Conservation (phyloP, 2,797 vertebrate genomes). For the Kryptopterus vitreolus region DNA sequence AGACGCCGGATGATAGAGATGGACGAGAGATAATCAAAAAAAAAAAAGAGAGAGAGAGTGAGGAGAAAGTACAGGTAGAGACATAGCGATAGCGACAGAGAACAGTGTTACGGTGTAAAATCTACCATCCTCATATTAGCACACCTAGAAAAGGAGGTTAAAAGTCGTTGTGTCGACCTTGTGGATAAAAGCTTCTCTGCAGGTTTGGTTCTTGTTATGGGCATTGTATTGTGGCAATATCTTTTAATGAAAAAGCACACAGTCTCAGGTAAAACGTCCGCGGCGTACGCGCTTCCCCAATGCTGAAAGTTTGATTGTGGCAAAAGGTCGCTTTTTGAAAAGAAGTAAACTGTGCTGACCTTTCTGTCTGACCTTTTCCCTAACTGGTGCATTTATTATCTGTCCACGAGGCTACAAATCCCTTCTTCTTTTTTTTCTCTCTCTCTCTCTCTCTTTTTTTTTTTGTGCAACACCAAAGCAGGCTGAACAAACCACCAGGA, state of each 20-base stretch:
- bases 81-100: constrained; percentile 12
- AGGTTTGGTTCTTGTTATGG: constrained; percentile 32
- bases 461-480: constrained; percentile 22
- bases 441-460: no score
- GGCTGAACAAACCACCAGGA: constrained; percentile 9
- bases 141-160: constrained; percentile 1
- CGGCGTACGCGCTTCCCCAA: background rate
- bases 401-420: constrained; percentile 16
- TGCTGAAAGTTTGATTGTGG: constrained; percentile 52
- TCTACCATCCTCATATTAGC: constrained; percentile 27
- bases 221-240: constrained; percentile 28
- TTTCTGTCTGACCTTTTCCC: constrained; percentile 51
- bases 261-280: constrained; percentile 5
- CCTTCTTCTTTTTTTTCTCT: no score
- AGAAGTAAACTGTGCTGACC: constrained; percentile 49
- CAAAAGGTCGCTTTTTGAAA: constrained; percentile 55
- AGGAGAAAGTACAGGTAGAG: constrained; percentile 10
- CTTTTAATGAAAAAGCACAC: constrained; percentile 13
- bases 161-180: constrained; percentile 13
- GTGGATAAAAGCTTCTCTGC: background rate
- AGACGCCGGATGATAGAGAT: constrained; percentile 27
- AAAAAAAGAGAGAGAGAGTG: constrained; percentile 7
- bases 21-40: constrained; percentile 2
- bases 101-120: constrained; percentile 17
- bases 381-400: constrained; percentile 43